phyloP scores from a whole-genome alignment of 2,888 invertebrate species.

The Dendrolimus houi region DNA sequence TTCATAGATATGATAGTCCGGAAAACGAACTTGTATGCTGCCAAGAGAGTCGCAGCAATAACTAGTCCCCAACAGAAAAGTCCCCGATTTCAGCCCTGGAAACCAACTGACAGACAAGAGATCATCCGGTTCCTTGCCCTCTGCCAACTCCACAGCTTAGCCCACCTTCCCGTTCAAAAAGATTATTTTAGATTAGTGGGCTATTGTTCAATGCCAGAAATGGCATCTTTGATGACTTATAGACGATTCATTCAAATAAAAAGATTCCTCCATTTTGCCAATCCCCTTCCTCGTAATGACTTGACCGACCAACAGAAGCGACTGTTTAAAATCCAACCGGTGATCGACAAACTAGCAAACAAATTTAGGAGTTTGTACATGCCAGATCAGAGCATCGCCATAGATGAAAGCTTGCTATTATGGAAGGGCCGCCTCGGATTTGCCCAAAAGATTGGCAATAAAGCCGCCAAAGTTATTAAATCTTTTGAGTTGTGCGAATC shows the following conservation, averaged over 20 bases:
- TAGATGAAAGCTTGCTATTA: slow-evolving; percentile 5
- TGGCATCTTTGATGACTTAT: background rate
- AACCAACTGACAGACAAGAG: background rate
- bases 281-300: background rate
- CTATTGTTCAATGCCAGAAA: background rate
- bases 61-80: background rate
- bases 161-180: background rate
- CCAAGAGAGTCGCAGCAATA: background rate
- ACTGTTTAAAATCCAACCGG: background rate
- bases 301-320: background rate
- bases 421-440: slow-evolving; percentile 4
- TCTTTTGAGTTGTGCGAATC: slow-evolving; percentile 8
- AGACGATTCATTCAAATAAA: background rate
- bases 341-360: background rate
- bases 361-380: background rate
- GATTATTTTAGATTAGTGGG: background rate
- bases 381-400: background rate
- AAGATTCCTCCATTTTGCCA: background rate
- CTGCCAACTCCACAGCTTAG: background rate
- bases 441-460: slow-evolving; percentile 3
- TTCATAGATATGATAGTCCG: background rate
- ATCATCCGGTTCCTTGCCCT: background rate
- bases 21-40: background rate
- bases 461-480: slow-evolving; percentile 4
- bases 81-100: background rate